These are phyloP conservation scores for Rhabditophanes sp. DNA, from an alignment of 2,888 invertebrate species.

Conservation along the genomic window DNA sequence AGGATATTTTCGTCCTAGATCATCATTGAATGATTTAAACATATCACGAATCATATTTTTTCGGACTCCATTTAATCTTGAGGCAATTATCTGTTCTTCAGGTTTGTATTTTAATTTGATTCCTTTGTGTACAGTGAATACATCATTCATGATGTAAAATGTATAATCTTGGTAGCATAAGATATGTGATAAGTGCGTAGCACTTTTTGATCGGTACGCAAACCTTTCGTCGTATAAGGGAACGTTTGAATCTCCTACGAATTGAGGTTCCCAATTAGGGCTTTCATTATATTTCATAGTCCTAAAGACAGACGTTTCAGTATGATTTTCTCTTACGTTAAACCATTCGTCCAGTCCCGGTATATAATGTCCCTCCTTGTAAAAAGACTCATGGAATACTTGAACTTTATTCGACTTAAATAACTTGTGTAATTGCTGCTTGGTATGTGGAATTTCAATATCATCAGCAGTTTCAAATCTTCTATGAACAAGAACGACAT, in stretches of 20 bases:
- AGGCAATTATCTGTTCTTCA: no score
- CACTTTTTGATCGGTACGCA: constrained; percentile 9
- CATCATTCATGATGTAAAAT: constrained; percentile 8
- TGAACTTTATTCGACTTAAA: background rate
- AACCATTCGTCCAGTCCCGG: constrained; percentile 9
- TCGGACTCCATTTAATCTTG: no score
- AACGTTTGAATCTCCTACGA: constrained; percentile 5
- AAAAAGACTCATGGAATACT: constrained; percentile 8
- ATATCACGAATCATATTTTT: no score
- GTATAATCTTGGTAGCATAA: constrained; percentile 9
- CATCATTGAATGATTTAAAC: no score
- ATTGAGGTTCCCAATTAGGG: constrained; percentile 10
- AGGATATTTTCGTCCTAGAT: no score
- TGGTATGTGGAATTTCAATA: constrained; percentile 5
- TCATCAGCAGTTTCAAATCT: constrained; percentile 8
- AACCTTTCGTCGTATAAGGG: constrained; percentile 11
- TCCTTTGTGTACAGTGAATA: constrained; percentile 11
- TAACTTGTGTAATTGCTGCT: background rate
- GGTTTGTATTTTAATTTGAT: constrained; percentile 8
- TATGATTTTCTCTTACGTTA: constrained; percentile 2
- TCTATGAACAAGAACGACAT: constrained; percentile 9
- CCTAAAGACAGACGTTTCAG: constrained; percentile 5
- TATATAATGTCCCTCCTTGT: constrained; percentile 6
- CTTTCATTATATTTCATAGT: constrained; percentile 6
- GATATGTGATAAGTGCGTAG: constrained; percentile 8